These are phyloP conservation scores for Copidosoma floridanum DNA, from an alignment of 1,140 invertebrate species.

Conservation along the genomic window DNA sequence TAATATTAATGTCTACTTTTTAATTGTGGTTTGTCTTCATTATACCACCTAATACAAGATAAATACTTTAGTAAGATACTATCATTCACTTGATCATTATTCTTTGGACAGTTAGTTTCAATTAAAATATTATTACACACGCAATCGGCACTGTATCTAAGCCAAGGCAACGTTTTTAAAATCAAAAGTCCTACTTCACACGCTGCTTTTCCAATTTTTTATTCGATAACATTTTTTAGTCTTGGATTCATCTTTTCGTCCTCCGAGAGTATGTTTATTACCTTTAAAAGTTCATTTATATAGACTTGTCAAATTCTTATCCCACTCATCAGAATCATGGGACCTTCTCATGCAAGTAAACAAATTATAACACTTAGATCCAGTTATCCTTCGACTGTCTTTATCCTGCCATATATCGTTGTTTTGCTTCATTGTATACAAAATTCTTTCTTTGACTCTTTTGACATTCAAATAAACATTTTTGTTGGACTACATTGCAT, in stretches of 20 bases:
- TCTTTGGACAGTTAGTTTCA: background rate
- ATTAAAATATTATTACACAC: background rate
- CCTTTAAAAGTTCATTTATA: background rate
- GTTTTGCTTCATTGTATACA: background rate
- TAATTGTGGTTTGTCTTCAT: background rate
- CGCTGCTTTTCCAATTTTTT: background rate
- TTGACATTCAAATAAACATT: background rate
- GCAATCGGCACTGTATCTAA: background rate
- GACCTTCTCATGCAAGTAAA: background rate
- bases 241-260: background rate
- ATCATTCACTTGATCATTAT: background rate
- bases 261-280: background rate
- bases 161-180: background rate
- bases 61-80: background rate
- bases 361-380: background rate
- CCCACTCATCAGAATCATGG: background rate
- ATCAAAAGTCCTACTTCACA: background rate
- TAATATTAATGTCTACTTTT: background rate
- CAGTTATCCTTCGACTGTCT: background rate
- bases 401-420: background rate
- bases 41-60: background rate
- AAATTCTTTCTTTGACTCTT: background rate
- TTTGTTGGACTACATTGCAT: background rate
- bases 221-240: background rate
- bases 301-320: background rate